A percentile compares a stretch with the other conserved stretches of the same genome.
Evolutionary conservation across 2,797 vertebrate genomes (phyloP).

Genomic region (Hydrolagus colliei): DNA sequence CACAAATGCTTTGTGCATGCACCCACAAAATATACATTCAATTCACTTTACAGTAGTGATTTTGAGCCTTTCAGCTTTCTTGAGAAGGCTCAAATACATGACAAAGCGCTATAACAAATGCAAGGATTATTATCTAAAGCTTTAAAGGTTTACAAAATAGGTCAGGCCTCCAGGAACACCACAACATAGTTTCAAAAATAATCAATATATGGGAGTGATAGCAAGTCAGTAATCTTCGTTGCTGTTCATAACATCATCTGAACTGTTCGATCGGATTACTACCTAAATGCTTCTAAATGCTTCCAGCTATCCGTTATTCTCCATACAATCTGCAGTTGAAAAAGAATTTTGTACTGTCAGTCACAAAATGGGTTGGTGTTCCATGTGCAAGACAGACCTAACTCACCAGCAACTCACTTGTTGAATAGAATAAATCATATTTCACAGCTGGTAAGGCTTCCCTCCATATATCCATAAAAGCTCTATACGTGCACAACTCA

Average conservation of each 20-base stretch:
- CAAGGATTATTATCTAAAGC: no score
- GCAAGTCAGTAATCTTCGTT: neutral
- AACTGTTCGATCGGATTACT: neutral
- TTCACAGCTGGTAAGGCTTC: conserved; percentile 14
- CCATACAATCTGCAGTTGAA: neutral
- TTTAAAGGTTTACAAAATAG: no score
- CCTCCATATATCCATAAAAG: no score
- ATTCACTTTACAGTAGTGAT: no score
- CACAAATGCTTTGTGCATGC: no score
- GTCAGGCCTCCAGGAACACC: neutral
- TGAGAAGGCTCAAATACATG: no score
- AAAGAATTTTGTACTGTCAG: neutral
- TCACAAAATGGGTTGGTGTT: neutral
- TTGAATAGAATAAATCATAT: conserved; percentile 21
- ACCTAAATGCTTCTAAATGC: no score
- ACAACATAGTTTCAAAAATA: neutral
- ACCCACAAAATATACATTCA: no score
- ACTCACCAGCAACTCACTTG: neutral
- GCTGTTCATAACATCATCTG: no score
- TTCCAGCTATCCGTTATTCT: neutral
- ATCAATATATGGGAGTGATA: no score
- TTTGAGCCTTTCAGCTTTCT: no score
- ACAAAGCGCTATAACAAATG: no score
- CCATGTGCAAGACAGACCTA: neutral
- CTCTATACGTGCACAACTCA: neutral